Evolutionary conservation across 2,797 vertebrate genomes (phyloP), one percentile per base, ranked within the genome.

Genomic region (Esox masquinongy): DNA sequence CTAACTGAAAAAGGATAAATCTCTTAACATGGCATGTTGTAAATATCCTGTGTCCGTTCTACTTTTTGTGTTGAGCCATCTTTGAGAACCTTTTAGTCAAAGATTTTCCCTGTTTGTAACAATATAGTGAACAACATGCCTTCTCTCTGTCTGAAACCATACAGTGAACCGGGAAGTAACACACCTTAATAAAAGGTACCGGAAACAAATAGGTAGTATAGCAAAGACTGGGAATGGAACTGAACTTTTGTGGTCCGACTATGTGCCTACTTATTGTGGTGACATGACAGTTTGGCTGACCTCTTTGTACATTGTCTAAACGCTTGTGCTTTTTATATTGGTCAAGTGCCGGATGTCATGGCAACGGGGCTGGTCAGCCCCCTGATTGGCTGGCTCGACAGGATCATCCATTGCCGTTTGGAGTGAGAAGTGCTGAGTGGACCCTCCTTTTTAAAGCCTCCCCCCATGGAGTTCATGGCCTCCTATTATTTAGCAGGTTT

Each of bases 351-450:
- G 34, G 85, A 80, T 51, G 77, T 82, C 89, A 88, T 89, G 84
- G 87, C 86, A 90, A 89, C 88, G 79, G 84, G 75, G 61, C 43
- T 53, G 64, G 51, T 0, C 64, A 67, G 76, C 49, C 8, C 36
- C 14, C 68, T 83, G 88, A 93, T 93, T 93, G 93, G 93, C 82
- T 80, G 77, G 17, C 51, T 49, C 74, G 22, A 12, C 47, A 36
- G 85, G 82, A 85, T 88, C 81, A 83, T 72, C 82, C 47, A 56
- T 83, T 89, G 82, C 64, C 68, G 67, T 84, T 82, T 67, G 81
- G 86, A 82, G 87, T 75, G 76, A 94, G 92, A 95, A 94, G 73
- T 94, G 94, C 93, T 95, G 94, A 94, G 92, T 94, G 89, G 90
- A 91, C 91, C 89, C 86, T 90, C 87, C 89, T 87, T 89, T 90